phyloP scores from a whole-genome alignment of 2,113 vertebrate species.

The Sceloporus tristichus region DNA sequence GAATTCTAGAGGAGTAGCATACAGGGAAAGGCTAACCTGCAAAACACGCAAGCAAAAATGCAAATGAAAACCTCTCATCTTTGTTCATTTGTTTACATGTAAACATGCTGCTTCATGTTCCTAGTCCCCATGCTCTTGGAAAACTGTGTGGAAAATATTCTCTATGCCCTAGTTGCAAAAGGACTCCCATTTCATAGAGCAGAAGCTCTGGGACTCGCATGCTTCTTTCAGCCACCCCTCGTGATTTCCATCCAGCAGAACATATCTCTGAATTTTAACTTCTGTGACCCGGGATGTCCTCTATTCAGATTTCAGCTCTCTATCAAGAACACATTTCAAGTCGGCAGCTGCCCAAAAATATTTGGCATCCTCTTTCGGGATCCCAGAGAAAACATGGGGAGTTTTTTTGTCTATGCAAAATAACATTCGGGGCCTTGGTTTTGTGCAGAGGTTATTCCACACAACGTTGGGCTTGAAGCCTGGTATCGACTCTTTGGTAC shows the following conservation, averaged over 20 bases:
- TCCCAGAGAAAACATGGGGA: neutral
- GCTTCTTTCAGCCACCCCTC: neutral
- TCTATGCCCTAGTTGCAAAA: neutral
- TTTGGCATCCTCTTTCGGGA: neutral
- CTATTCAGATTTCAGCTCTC: neutral
- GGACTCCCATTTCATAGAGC: no score
- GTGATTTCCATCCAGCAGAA: neutral
- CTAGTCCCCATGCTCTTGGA: neutral
- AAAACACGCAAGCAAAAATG: no score
- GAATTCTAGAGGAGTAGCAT: no score
- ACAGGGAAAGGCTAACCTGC: no score
- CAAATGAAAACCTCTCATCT: no score
- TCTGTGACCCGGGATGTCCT: neutral
- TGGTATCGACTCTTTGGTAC: neutral
- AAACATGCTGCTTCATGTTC: no score
- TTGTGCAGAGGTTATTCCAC: neutral
- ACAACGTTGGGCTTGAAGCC: neutral
- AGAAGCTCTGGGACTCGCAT: neutral
- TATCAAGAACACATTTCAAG: neutral
- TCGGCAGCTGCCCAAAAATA: neutral
- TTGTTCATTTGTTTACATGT: no score
- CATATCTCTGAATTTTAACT: neutral
- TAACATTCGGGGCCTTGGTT: neutral
- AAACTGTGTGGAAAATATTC: neutral
- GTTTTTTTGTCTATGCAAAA: neutral